Conservation (phyloP, 1,140 invertebrate species). For the Macrocentrus cingulum region DNA sequence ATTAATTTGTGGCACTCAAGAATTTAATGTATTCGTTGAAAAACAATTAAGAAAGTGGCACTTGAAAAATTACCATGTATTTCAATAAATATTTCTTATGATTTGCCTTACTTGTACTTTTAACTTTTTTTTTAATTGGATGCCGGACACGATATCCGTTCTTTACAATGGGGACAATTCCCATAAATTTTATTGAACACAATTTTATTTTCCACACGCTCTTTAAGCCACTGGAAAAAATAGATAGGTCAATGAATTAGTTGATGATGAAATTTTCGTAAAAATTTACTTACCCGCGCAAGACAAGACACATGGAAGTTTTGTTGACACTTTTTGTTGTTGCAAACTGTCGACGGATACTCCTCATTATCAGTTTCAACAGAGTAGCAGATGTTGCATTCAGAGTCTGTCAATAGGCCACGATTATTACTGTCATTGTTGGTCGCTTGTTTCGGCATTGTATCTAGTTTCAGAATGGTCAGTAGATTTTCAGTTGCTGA, state of each 20-base stretch:
- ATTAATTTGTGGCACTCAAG: conserved; percentile 48
- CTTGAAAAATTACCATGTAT: conserved; percentile 40
- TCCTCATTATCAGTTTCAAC: conserved; percentile 37
- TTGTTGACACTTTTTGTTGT: conserved; percentile 46
- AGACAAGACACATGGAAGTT: conserved; percentile 52
- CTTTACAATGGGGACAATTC: conserved; percentile 49
- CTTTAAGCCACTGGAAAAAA: conserved; percentile 52
- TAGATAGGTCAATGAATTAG: not conserved
- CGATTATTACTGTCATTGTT: conserved; percentile 20
- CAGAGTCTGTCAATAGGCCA: conserved; percentile 42
- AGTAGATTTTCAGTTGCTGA: conserved; percentile 45
- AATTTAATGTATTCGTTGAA: conserved; percentile 43
- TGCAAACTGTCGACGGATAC: conserved; percentile 49
- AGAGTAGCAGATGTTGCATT: conserved; percentile 55
- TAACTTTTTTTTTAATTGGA: conserved; percentile 23
- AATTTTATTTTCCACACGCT: conserved; percentile 43
- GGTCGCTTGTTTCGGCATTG: conserved; percentile 39
- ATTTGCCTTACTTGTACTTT: not conserved
- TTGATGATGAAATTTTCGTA: conserved; percentile 6
- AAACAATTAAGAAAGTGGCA: conserved; percentile 29
- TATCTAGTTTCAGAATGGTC: conserved; percentile 40
- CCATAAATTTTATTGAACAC: conserved; percentile 51
- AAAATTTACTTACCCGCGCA: conserved; percentile 35
- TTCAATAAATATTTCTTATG: conserved; percentile 34
- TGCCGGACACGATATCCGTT: conserved; percentile 45